These are phyloP conservation scores for Microctonus aethiopoides DNA, from an alignment of 2,888 invertebrate species.

Conservation along the genomic window DNA sequence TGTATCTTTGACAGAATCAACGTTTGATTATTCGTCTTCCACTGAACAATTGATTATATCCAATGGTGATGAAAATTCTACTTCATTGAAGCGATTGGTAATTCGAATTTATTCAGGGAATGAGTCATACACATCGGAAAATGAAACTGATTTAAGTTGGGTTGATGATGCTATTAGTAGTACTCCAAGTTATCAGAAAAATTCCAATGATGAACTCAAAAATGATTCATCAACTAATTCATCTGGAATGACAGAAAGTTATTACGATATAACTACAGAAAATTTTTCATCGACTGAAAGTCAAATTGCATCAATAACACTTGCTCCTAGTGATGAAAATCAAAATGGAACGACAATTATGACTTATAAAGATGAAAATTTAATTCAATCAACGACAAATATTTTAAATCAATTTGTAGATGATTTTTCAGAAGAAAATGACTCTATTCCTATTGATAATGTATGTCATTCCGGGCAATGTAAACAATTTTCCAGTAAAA, in stretches of 20 bases:
- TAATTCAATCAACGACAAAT: slow-evolving; percentile 10
- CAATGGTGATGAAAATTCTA: not conserved
- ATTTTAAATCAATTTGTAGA: not conserved
- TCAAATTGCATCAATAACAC: not conserved
- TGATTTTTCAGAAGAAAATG: not conserved
- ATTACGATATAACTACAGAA: too few species aligned
- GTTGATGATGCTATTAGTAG: slow-evolving; percentile 14
- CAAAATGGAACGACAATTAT: not conserved
- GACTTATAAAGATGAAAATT: not conserved
- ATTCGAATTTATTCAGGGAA: slow-evolving; percentile 32
- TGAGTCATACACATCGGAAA: slow-evolving; percentile 21
- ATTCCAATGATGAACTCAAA: not conserved
- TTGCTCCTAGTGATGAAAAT: not conserved
- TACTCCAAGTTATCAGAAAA: not conserved
- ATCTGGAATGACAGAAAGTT: too few species aligned
- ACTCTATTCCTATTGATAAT: not conserved
- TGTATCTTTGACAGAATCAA: not conserved
- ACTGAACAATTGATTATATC: not conserved
- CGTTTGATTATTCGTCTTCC: not conserved
- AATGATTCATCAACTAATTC: not conserved
- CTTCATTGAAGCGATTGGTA: slow-evolving; percentile 32
- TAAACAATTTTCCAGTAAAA: slow-evolving; percentile 49
- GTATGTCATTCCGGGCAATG: slow-evolving; percentile 46
- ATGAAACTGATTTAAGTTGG: slow-evolving; percentile 16
- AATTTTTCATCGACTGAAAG: too few species aligned